phyloP scores from a whole-genome alignment of 1,140 invertebrate species.

The Drosophila navojoa region DNA sequence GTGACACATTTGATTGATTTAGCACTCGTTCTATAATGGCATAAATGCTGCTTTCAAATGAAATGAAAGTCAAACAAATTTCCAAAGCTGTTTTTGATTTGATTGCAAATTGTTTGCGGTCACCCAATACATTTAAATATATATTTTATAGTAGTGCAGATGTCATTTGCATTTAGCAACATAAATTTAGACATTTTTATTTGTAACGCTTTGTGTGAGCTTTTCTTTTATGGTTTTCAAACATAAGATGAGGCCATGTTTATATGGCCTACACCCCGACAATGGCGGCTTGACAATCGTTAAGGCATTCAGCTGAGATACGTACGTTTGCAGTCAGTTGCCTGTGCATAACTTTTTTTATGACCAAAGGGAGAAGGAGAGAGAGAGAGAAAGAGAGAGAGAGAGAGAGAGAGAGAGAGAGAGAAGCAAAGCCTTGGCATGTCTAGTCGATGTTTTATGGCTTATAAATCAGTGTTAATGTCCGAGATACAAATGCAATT shows the following conservation, averaged over 20 bases:
- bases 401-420: not conserved
- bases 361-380: slow-evolving; percentile 15
- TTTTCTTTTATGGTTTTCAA: too few species aligned
- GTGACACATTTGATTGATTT: too few species aligned
- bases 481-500: slow-evolving; percentile 47
- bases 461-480: slow-evolving; percentile 69
- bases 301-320: not conserved
- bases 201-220: too few species aligned
- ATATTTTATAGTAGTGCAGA: too few species aligned
- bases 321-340: not conserved
- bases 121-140: too few species aligned
- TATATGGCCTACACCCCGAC: not conserved
- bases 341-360: slow-evolving; percentile 1
- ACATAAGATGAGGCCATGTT: not conserved
- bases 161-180: too few species aligned
- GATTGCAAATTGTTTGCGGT: not conserved
- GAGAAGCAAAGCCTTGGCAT: not conserved
- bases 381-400: slow-evolving; percentile 5
- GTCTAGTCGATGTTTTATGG: slow-evolving; percentile 69
- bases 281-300: not conserved
- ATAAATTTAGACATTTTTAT: too few species aligned
- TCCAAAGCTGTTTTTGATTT: not conserved
- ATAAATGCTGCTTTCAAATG: too few species aligned
- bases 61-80: too few species aligned
- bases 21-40: too few species aligned